A percentile compares a stretch with the other conserved stretches of the same genome.
phyloP scores from a whole-genome alignment of 2,888 invertebrate species.

The Axea sp. region DNA sequence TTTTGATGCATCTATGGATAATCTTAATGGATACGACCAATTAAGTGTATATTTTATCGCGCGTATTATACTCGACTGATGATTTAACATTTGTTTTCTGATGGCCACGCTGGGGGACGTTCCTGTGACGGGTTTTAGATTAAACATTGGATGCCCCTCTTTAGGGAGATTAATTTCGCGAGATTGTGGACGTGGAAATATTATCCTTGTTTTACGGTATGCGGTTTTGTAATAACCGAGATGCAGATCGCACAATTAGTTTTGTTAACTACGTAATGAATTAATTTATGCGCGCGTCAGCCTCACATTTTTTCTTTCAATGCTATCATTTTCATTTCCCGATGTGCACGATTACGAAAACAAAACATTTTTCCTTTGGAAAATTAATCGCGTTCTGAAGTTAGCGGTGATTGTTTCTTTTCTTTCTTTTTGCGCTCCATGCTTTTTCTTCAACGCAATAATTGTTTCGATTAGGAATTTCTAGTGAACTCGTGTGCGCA shows the following conservation, averaged over 20 bases:
- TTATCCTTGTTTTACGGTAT: constrained; percentile 24
- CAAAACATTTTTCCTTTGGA: too few relatives aligned
- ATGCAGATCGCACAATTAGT: constrained; percentile 1
- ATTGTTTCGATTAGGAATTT: too few relatives aligned
- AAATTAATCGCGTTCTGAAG: too few relatives aligned
- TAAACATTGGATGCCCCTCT: constrained; percentile 18
- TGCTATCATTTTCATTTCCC: too few relatives aligned
- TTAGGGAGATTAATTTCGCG: constrained; percentile 28
- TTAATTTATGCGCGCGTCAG: neutral
- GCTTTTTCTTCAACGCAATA: too few relatives aligned
- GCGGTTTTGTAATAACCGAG: constrained; percentile 16
- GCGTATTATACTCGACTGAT: constrained; percentile 20
- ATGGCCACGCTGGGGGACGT: constrained; percentile 1
- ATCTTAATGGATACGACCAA: constrained; percentile 39
- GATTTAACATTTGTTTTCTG: constrained; percentile 44
- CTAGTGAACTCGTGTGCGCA: too few relatives aligned
- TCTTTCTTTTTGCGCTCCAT: too few relatives aligned
- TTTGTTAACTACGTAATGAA: constrained; percentile 4
- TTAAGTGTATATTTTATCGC: constrained; percentile 43
- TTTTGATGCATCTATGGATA: constrained; percentile 36
- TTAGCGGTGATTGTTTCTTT: too few relatives aligned
- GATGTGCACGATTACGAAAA: too few relatives aligned
- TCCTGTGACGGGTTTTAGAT: constrained; percentile 6
- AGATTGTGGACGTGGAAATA: constrained; percentile 8
- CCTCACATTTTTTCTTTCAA: too few relatives aligned